Conservation (phyloP, 2,888 invertebrate genomes). For the Sicus ferrugineus region DNA sequence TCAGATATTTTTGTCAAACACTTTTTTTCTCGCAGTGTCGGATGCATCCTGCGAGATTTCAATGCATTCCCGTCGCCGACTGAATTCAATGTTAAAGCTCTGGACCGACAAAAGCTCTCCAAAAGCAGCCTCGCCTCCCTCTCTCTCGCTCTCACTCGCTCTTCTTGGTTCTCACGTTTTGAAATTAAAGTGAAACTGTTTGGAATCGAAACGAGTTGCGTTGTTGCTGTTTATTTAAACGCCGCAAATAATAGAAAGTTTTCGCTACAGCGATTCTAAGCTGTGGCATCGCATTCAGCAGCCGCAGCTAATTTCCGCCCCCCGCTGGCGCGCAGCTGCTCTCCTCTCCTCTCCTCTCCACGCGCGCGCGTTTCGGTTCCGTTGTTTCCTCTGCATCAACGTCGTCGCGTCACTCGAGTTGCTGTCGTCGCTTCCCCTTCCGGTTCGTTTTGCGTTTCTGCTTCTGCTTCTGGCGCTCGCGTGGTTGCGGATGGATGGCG, state of each 20-base stretch:
- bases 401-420: not conserved
- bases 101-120: not conserved
- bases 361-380: not conserved
- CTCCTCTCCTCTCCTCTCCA: too few species aligned
- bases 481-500: constrained; percentile 38
- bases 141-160: not conserved
- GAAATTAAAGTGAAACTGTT: too few species aligned
- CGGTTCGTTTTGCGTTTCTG: constrained; percentile 21
- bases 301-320: too few species aligned
- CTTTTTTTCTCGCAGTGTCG: not conserved
- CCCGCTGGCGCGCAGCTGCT: too few species aligned
- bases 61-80: not conserved
- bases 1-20: too few species aligned
- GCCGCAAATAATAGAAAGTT: not conserved
- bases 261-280: not conserved
- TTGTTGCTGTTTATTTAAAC: too few species aligned
- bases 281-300: not conserved
- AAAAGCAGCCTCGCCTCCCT: not conserved
- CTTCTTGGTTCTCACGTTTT: too few species aligned
- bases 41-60: not conserved
- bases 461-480: too few species aligned
- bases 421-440: not conserved
- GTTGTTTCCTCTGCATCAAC: not conserved
- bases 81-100: constrained; percentile 7
- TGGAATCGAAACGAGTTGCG: too few species aligned